phyloP scores from a whole-genome alignment of 2,113 vertebrate genomes.

The Plecotus auritus region DNA sequence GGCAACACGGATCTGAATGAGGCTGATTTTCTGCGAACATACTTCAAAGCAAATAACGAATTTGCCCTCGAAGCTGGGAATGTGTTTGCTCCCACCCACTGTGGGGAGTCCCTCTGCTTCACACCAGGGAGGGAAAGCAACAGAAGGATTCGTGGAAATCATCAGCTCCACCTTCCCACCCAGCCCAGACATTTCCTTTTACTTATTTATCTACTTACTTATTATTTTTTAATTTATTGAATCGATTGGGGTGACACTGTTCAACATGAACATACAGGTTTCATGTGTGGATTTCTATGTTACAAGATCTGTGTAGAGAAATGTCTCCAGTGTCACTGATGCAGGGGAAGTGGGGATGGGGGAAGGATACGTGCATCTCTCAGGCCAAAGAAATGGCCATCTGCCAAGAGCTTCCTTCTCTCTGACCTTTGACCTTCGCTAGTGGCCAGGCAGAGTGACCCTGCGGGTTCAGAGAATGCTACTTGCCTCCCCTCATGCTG shows the following conservation, averaged over 20 bases:
- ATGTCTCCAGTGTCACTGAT: neutral
- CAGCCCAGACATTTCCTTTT: neutral
- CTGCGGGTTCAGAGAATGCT: neutral
- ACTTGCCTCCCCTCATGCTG: neutral
- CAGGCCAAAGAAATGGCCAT: neutral
- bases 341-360: neutral
- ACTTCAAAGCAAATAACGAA: conserved; percentile 6
- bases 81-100: neutral
- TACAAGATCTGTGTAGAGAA: too few species aligned
- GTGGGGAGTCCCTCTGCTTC: neutral
- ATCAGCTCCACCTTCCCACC: neutral
- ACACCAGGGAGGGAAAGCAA: neutral
- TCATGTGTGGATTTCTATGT: too few species aligned
- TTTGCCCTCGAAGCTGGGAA: neutral
- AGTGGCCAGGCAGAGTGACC: neutral
- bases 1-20: conserved; percentile 38
- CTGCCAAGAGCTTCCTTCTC: neutral
- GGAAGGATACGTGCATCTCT: neutral
- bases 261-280: too few species aligned
- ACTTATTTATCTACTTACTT: too few species aligned
- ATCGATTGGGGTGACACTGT: too few species aligned
- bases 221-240: too few species aligned
- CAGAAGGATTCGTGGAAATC: neutral
- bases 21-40: conserved; percentile 43
- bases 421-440: neutral